Evolutionary conservation across 2,113 vertebrate genomes (phyloP), one percentile per base, ranked within the genome.

Genomic region (Tenrec ecaudatus): DNA sequence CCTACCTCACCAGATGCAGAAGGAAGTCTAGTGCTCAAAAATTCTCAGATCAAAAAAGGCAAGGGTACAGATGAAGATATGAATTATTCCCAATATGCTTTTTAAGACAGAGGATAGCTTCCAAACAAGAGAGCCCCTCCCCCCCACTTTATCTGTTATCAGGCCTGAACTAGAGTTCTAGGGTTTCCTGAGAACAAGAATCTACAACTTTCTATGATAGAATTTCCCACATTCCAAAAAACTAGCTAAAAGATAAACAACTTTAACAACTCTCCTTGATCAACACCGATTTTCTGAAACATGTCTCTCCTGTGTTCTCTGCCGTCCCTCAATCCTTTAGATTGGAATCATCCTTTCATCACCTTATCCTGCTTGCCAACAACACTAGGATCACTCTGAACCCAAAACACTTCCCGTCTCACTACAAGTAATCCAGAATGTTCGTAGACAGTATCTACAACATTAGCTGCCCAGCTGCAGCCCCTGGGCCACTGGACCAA

Each of bases 151-250:
- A 36, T 86, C 53, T n/a, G 23, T 62, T 73, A 78, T 11, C 58
- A 88, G 60, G 71, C 9, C 14, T 68, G 40, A 16, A 94, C 40
- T 16, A 8, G 29, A 87, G 78, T 47, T 82, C 36, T 58, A 82
- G 31, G 47, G 60, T 87, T 92, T 92, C 86, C 86, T 69, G 82
- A 64, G 82, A 90, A 90, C 20, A 80, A 38, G 53, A 62, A 62
- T 76, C 12, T 1, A 76, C 77, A 9, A 77, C 12, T 12, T 79
- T 84, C 22, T 78, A 16, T 88, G 38, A 85, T 1, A 7, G 5
- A 76, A 64, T 15, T 76, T 68, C 66, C 47, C 0, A 20, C 31
- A 2, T 68, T 69, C 53, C 17, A 77, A 77, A 40, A 79, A 36
- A 68, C 8, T n/a, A 75, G 79, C 22, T 71, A 36, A 31, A 77